Evolutionary conservation across 2,113 vertebrate species (phyloP).

Genomic region (Microcebus lehilahytsara): DNA sequence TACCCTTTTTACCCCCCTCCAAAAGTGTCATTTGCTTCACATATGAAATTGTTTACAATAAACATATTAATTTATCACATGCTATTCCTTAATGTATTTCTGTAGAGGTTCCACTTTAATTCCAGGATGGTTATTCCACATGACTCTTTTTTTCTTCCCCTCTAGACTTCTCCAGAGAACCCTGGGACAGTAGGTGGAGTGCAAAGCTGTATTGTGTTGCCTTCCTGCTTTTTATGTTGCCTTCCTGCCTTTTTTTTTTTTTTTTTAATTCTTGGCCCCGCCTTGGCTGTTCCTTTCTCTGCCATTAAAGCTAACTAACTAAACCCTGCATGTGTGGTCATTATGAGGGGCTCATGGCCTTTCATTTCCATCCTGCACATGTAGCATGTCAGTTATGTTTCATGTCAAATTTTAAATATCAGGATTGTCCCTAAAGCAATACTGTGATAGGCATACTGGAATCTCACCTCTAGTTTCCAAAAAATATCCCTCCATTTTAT

Average conservation of each 20-base stretch:
- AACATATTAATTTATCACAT: neutral
- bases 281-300: slow-evolving; percentile 64
- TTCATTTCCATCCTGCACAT: slow-evolving; percentile 31
- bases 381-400: neutral
- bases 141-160: slow-evolving; percentile 41
- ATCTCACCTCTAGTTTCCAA: neutral
- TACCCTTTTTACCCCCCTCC: neutral
- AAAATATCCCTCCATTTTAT: slow-evolving; percentile 4
- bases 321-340: neutral
- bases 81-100: slow-evolving; percentile 32
- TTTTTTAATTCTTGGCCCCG: slow-evolving; percentile 70
- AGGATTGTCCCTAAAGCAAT: slow-evolving; percentile 6
- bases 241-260: slow-evolving; percentile 83
- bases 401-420: slow-evolving; percentile 10
- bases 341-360: neutral
- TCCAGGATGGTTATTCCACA: slow-evolving; percentile 60
- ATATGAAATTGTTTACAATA: slow-evolving; percentile 6
- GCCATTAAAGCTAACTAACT: slow-evolving; percentile 33
- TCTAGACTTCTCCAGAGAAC: slow-evolving; percentile 76
- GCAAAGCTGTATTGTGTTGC: slow-evolving; percentile 80
- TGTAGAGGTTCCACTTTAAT: slow-evolving; percentile 38
- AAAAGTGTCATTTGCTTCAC: neutral
- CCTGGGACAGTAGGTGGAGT: slow-evolving; percentile 82
- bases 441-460: neutral
- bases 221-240: slow-evolving; percentile 72